phyloP scores from a whole-genome alignment of 2,888 invertebrate species.

The Tetheella fluctuosa region DNA sequence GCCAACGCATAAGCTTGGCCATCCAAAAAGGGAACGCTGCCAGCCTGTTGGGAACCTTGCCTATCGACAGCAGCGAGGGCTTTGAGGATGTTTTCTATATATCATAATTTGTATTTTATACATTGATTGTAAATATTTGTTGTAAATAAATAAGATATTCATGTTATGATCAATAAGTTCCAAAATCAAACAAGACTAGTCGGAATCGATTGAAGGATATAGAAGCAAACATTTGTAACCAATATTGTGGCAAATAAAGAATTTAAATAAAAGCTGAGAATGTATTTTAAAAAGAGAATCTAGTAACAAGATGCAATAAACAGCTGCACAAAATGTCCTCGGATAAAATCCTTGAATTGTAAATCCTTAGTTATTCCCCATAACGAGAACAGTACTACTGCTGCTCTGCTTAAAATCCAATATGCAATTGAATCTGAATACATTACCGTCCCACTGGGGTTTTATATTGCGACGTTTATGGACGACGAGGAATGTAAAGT shows the following conservation, averaged over 20 bases:
- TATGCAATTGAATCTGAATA: slow-evolving; percentile 57
- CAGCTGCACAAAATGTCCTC: slow-evolving; percentile 28
- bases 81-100: no score
- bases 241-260: background rate
- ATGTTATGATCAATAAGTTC: no score
- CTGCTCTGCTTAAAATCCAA: slow-evolving; percentile 35
- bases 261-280: background rate
- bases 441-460: slow-evolving; percentile 49
- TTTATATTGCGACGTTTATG: slow-evolving; percentile 46
- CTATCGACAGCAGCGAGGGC: no score
- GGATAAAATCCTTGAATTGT: slow-evolving; percentile 45
- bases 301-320: slow-evolving; percentile 34
- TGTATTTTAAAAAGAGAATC: slow-evolving; percentile 20
- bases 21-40: no score
- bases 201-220: background rate
- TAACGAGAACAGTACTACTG: slow-evolving; percentile 37
- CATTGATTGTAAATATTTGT: no score
- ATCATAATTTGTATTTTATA: no score
- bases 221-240: background rate
- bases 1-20: no score
- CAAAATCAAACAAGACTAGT: background rate
- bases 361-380: slow-evolving; percentile 33
- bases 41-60: no score
- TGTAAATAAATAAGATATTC: no score
- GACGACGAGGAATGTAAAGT: slow-evolving; percentile 43